A percentile compares a stretch with the other conserved stretches of the same genome.
These are phyloP conservation scores for Ptiloglossa arizonensis DNA, from an alignment of 1,140 invertebrate species.

Conservation along the genomic window DNA sequence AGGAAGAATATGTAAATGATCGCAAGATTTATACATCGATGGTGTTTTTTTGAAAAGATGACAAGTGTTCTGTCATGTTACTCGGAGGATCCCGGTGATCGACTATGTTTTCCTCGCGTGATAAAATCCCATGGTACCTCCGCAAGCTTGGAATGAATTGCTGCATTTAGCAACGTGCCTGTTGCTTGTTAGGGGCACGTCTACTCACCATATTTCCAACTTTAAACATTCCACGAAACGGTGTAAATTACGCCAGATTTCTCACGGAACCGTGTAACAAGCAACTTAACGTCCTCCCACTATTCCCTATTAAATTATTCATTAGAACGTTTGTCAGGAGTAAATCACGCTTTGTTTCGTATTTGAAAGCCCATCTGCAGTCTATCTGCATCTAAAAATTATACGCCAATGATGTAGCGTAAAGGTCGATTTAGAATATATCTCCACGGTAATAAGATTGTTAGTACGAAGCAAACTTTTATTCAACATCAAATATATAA, in stretches of 20 bases:
- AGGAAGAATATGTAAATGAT: too few relatives aligned
- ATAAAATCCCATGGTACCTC: constrained; percentile 10
- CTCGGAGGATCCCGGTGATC: too few relatives aligned
- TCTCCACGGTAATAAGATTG: too few relatives aligned
- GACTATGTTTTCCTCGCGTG: constrained; percentile 10
- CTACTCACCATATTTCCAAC: constrained; percentile 28
- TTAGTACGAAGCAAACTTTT: too few relatives aligned
- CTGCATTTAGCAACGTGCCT: constrained; percentile 34
- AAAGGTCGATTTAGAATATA: too few relatives aligned
- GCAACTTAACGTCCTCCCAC: neutral
- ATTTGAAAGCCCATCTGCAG: neutral
- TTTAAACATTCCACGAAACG: constrained; percentile 41
- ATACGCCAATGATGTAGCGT: too few relatives aligned
- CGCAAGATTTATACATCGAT: neutral
- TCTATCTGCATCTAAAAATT: too few relatives aligned
- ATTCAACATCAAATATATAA: too few relatives aligned
- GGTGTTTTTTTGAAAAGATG: neutral
- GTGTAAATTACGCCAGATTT: constrained; percentile 29
- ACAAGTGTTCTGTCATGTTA: too few relatives aligned
- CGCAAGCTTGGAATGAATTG: constrained; percentile 20
- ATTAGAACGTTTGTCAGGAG: constrained; percentile 4
- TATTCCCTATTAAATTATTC: constrained; percentile 3
- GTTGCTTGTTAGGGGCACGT: constrained; percentile 37
- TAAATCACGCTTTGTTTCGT: neutral
- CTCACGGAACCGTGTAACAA: constrained; percentile 23